phyloP scores from a whole-genome alignment of 2,113 vertebrate genomes.

The Odobenus rosmarus region DNA sequence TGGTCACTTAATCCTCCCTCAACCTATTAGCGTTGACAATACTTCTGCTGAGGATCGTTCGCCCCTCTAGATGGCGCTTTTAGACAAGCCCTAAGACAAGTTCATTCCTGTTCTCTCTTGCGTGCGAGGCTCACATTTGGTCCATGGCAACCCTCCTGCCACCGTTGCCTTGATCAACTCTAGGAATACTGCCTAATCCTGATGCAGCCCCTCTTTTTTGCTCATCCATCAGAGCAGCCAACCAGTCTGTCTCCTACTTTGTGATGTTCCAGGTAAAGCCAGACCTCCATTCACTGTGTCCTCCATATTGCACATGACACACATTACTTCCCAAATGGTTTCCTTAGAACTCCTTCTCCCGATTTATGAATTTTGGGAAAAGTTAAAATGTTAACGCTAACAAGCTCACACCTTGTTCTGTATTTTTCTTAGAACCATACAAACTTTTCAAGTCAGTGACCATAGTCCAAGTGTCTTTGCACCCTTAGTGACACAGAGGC shows the following conservation, averaged over 20 bases:
- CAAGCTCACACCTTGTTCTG: neutral
- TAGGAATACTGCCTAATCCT: neutral
- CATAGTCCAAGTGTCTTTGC: neutral
- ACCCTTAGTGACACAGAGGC: neutral
- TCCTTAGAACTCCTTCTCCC: neutral
- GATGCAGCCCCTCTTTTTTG: neutral
- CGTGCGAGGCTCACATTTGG: accelerated
- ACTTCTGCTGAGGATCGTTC: neutral
- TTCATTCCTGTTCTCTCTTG: neutral
- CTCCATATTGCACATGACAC: too few species aligned
- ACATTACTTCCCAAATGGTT: neutral
- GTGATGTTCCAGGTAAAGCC: neutral
- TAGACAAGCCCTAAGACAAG: neutral
- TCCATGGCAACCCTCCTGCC: neutral
- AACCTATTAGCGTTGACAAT: neutral
- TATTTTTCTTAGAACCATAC: neutral
- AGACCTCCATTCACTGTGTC: neutral
- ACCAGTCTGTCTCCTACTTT: neutral
- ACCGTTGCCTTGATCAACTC: neutral
- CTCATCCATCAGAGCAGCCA: neutral
- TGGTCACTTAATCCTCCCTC: neutral
- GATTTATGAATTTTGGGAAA: neutral
- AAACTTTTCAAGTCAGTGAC: neutral
- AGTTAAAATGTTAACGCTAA: neutral
- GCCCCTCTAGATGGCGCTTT: neutral